These are phyloP conservation scores for Phylloscopus collybita DNA, from an alignment of 2,797 vertebrate species.

Conservation along the genomic window DNA sequence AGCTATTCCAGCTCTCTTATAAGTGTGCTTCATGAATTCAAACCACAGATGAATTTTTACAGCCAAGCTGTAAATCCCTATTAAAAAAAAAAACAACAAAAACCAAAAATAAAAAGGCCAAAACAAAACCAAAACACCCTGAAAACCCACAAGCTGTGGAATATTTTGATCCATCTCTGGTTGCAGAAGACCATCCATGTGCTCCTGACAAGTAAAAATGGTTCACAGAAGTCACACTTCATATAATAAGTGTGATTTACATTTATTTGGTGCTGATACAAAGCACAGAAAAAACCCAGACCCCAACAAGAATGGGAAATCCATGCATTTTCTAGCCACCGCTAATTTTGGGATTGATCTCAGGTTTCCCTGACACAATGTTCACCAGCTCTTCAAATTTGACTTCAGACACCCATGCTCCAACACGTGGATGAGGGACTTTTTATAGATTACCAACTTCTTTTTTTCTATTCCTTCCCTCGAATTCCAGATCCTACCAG, in stretches of 20 bases:
- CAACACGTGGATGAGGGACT: fast-evolving
- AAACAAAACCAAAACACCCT: background rate
- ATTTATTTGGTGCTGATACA: background rate
- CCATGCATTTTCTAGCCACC: background rate
- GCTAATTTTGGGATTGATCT: background rate
- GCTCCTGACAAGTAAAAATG: background rate
- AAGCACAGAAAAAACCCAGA: background rate
- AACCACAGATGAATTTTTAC: background rate
- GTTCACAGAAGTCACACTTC: background rate
- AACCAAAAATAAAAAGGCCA: background rate
- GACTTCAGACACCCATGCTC: background rate
- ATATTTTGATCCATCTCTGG: background rate
- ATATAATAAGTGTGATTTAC: background rate
- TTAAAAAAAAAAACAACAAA: background rate
- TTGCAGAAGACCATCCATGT: background rate
- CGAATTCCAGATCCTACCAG: background rate
- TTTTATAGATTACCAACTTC: background rate
- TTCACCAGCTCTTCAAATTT: background rate
- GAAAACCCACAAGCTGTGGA: background rate
- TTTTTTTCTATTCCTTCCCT: background rate
- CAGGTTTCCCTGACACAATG: fast-evolving
- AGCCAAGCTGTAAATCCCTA: background rate
- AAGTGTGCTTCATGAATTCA: background rate
- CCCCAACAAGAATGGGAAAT: background rate
- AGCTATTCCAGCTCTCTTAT: background rate